Conservation (phyloP, 2,888 invertebrate species). For the Crossocerus cetratus region DNA sequence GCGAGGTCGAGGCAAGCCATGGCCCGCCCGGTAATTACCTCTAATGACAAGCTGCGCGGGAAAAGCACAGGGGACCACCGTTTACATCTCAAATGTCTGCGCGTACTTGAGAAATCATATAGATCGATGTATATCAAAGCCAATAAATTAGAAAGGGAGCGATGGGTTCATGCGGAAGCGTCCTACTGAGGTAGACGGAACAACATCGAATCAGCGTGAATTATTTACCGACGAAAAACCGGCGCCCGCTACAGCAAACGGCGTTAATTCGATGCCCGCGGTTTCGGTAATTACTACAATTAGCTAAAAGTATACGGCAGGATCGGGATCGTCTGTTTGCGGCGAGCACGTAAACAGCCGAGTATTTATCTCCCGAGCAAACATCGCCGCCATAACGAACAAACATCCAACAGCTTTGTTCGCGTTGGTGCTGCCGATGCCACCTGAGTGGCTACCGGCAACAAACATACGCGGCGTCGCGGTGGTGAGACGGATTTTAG, state of each 20-base stretch:
- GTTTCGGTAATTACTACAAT: conserved; percentile 36
- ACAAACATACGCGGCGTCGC: neutral
- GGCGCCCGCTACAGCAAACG: neutral
- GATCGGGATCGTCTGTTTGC: conserved; percentile 24
- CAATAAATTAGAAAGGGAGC: too few relatives aligned
- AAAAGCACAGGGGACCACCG: conserved; percentile 10
- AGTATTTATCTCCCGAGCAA: conserved; percentile 24
- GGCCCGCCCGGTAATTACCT: conserved; percentile 14
- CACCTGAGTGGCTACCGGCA: conserved; percentile 3
- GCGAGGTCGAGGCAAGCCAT: neutral
- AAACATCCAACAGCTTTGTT: conserved; percentile 6
- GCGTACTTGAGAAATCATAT: neutral
- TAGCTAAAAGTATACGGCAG: conserved; percentile 19
- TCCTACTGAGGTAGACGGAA: too few relatives aligned
- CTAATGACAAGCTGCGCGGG: conserved; percentile 21
- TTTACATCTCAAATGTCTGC: conserved; percentile 9
- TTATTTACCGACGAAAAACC: neutral
- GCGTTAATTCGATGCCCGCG: conserved; percentile 27
- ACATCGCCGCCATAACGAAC: conserved; percentile 17
- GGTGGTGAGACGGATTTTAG: conserved; percentile 17
- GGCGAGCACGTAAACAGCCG: conserved; percentile 13
- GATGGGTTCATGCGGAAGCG: neutral
- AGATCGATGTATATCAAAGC: neutral
- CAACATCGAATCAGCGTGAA: neutral
- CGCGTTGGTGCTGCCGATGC: neutral